These are phyloP conservation scores for Brachyrhaphis roseni DNA, from an alignment of 2,797 vertebrate genomes.

Conservation along the genomic window DNA sequence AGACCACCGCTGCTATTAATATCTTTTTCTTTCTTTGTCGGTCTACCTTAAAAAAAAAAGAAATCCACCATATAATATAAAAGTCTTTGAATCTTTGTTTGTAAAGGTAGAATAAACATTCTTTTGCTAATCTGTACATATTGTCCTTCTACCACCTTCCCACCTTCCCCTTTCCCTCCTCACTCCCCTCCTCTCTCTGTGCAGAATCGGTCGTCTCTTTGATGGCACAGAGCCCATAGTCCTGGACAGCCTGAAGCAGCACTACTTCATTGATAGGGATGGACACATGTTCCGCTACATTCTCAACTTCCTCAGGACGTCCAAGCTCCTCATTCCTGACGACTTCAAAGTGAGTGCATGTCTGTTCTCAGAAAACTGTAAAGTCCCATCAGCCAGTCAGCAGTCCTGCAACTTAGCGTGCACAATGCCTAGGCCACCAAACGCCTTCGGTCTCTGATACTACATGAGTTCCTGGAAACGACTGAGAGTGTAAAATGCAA, in stretches of 20 bases:
- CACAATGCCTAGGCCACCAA: conserved; percentile 56
- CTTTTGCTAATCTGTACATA: conserved; percentile 33
- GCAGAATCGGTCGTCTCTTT: conserved; percentile 93
- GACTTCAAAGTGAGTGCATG: conserved; percentile 89
- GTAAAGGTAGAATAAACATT: conserved; percentile 2
- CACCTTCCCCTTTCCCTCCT: conserved; percentile 89
- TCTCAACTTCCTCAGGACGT: conserved; percentile 95
- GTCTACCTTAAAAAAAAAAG: neutral
- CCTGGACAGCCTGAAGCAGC: conserved; percentile 97
- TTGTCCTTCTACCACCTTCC: conserved; percentile 5
- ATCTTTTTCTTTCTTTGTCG: conserved; percentile 8
- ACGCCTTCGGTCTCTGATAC: conserved; percentile 44
- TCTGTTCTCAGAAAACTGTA: conserved; percentile 51
- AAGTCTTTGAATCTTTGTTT: neutral
- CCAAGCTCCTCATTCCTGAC: conserved; percentile 93
- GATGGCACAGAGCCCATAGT: conserved; percentile 96
- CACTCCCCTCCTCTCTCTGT: conserved; percentile 91
- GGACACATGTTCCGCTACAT: conserved; percentile 96
- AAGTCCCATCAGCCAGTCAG: conserved; percentile 67
- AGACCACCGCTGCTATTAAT: conserved; percentile 50
- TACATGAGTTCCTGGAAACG: conserved; percentile 32
- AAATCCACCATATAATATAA: too few species aligned
- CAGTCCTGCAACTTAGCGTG: conserved; percentile 46
- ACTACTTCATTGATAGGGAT: conserved; percentile 98
- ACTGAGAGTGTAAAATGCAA: conserved; percentile 40